Percentiles rank a stretch among this genome's conserved stretches.
phyloP scores from a whole-genome alignment of 2,797 vertebrate genomes.

The Microcaecilia unicolor region DNA sequence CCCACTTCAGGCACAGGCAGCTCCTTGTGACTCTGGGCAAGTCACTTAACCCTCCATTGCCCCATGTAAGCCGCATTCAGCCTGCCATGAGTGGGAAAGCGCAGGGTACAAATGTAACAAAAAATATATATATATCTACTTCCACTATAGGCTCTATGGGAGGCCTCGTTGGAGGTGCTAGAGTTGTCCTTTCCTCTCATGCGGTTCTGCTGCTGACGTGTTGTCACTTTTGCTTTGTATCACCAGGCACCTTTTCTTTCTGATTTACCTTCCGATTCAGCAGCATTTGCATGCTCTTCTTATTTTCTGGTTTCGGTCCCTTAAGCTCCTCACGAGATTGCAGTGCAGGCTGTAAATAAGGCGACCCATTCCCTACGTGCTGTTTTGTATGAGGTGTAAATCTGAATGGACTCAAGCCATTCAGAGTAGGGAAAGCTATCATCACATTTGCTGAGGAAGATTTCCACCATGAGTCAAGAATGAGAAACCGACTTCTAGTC shows the following conservation, averaged over 20 bases:
- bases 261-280: constrained; percentile 23
- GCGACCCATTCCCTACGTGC: not conserved
- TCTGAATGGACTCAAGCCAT: not conserved
- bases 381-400: constrained; percentile 17
- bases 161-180: constrained; percentile 17
- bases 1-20: no score
- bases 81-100: no score
- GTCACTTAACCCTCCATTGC: no score
- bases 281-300: constrained; percentile 24
- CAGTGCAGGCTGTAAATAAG: not conserved
- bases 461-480: not conserved
- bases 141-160: constrained; percentile 16
- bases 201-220: constrained; percentile 4
- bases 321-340: constrained; percentile 3
- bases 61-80: no score
- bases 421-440: not conserved
- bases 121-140: no score
- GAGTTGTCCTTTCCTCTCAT: constrained; percentile 17
- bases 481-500: no score
- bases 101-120: no score
- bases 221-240: constrained; percentile 21
- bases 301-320: constrained; percentile 16
- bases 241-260: constrained; percentile 22
- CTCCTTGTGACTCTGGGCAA: no score
- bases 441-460: not conserved